phyloP scores from a whole-genome alignment of 1,140 invertebrate species.

The Alviniconcha marisindica region DNA sequence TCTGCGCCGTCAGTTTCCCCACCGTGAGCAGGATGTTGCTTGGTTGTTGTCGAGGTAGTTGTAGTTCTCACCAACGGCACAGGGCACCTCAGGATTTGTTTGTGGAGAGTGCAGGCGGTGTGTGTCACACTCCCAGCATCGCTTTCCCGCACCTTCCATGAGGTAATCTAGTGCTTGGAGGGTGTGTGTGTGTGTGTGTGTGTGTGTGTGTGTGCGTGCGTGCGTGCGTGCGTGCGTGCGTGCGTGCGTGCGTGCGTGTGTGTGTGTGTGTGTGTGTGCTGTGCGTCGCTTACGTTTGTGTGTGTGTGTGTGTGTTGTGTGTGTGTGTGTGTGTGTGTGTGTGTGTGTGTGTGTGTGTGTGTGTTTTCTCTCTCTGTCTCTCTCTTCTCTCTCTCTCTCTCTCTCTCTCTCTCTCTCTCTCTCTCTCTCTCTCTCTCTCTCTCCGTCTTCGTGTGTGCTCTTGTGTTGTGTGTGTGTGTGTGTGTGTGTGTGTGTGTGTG shows the following conservation, averaged over 20 bases:
- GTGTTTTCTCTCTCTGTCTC: too few species aligned
- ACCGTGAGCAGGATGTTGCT: too few species aligned
- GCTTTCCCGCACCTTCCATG: too few species aligned
- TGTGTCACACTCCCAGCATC: too few species aligned
- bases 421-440: too few species aligned
- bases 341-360: background rate
- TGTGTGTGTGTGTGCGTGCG: background rate
- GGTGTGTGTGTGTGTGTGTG: conserved; percentile 13
- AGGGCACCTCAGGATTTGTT: background rate
- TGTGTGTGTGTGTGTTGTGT: background rate
- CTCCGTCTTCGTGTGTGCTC: too few species aligned
- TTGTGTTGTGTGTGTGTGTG: too few species aligned
- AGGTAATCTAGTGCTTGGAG: too few species aligned
- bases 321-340: conserved; percentile 6
- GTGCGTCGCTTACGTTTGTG: background rate
- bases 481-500: conserved; percentile 9
- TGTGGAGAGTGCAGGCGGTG: background rate
- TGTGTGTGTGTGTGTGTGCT: conserved; percentile 2
- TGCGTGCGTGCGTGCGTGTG: background rate
- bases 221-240: background rate
- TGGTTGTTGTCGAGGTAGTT: background rate
- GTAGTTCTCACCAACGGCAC: background rate
- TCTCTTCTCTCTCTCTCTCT: too few species aligned
- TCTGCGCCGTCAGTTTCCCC: too few species aligned
- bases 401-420: too few species aligned